Base-by-base conservation (phyloP, 2,797 vertebrate genomes). In the Pseudopleuronectes americanus region DNA sequence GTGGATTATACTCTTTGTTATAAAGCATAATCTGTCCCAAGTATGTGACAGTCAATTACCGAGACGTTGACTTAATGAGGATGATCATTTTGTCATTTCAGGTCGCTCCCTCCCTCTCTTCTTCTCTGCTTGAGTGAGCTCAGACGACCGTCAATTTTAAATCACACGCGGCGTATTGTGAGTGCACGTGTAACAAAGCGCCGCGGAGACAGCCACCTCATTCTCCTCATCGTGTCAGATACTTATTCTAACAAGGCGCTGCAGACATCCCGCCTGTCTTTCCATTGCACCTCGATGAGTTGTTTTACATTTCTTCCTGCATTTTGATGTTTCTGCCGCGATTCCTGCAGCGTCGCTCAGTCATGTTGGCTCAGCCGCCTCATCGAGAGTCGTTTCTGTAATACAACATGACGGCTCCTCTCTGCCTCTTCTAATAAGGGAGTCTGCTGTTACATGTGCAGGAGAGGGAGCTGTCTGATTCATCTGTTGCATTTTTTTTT, bases 11-110 rank as follows among this genome's bases (percentile, higher is more conserved):
- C 23, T 64, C 64, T 48, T 80, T 75, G 63, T 79, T 75, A 72
- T 73, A 77, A 85, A 80, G 49, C 57, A 52, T 79, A 85, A 80
- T 86, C 67, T 75, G 63, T 71, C 74, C 61, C 79, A 54, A 76
- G 77, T 63, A 76, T 71, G 71, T 58, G 59, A 76, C 73, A 68
- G 66, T 80, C 74, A 84, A 79, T 89, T 88, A 84, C 71, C 26
- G 4, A 21, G 71, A 48, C 77, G 74, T 19, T 6, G 33, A 38
- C 31, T 76, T 51, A 83, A 84, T 54, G 74, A 68, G 64, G 60
- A 66, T 57, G 66, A 81, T 77, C 57, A 54, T 64, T 76, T 68
- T 64, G 62, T 62, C 57, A 60, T 80, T 85, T 67, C 52, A 63
- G 43, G 73, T 68, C 38, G 33, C 48, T 36, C 54, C 61, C 24